phyloP scores from a whole-genome alignment of 2,113 vertebrate species.

The Alouatta palliata region DNA sequence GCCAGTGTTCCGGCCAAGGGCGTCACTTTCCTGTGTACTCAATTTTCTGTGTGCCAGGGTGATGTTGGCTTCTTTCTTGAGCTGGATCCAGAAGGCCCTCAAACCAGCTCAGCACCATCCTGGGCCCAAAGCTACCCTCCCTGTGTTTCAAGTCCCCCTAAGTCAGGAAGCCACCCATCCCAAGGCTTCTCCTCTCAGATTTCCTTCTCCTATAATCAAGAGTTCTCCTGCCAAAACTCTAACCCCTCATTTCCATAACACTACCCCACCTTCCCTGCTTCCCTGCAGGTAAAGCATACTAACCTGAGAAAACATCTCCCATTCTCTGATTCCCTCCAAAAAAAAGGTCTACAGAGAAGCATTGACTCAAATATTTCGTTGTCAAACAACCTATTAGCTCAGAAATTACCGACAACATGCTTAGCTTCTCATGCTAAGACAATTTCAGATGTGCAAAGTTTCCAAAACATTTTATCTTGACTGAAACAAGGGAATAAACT shows the following conservation, averaged over 20 bases:
- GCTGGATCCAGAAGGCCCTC: background rate
- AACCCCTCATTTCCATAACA: background rate
- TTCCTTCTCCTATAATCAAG: background rate
- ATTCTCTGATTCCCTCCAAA: background rate
- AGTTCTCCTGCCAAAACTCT: background rate
- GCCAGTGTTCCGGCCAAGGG: background rate
- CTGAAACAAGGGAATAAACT: slow-evolving; percentile 45
- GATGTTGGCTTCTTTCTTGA: background rate
- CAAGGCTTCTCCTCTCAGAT: background rate
- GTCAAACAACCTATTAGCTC: background rate
- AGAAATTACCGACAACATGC: background rate
- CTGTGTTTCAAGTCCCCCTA: background rate
- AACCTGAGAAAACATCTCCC: background rate
- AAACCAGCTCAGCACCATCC: background rate
- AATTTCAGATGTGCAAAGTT: slow-evolving; percentile 48
- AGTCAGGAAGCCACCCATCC: background rate
- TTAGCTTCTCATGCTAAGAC: slow-evolving; percentile 46
- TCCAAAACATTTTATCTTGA: background rate
- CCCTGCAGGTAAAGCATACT: background rate
- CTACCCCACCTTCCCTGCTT: background rate
- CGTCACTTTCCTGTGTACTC: background rate
- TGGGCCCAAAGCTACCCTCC: background rate
- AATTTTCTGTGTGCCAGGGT: background rate
- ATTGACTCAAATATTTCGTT: background rate
- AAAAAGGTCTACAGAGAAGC: background rate